Evolutionary conservation across 2,888 invertebrate species (phyloP).

Genomic region (Dolomedes plantarius): DNA sequence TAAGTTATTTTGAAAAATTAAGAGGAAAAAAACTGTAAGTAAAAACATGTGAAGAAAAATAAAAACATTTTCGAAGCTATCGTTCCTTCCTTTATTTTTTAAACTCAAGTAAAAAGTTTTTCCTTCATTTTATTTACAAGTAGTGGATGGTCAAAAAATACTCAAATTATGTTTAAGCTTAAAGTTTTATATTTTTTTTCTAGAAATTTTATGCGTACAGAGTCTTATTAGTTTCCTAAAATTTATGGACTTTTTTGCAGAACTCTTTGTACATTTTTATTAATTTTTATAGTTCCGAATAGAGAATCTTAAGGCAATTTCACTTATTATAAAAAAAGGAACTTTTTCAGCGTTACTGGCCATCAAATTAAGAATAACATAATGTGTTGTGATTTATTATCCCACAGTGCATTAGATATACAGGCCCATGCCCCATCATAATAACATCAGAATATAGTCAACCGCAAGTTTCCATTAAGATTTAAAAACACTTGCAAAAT

Average conservation of each 20-base stretch:
- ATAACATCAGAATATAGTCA: conserved; percentile 25
- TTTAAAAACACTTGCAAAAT: conserved; percentile 17
- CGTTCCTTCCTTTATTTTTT: not conserved
- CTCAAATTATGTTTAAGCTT: not conserved
- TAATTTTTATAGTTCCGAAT: conserved; percentile 12
- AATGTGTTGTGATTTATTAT: conserved; percentile 28
- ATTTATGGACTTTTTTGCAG: not conserved
- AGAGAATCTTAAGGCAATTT: conserved; percentile 1
- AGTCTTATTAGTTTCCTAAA: conserved; percentile 16
- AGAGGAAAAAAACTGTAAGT: too few relatives aligned
- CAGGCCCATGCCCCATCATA: conserved; percentile 4
- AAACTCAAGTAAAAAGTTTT: not conserved
- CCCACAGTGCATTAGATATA: conserved; percentile 4
- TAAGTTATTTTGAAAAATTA: too few relatives aligned
- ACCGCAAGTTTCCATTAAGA: conserved; percentile 29
- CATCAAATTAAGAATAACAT: conserved; percentile 15
- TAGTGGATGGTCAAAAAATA: not conserved
- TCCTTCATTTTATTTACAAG: not conserved
- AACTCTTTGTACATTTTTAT: conserved; percentile 3
- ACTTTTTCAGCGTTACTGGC: not conserved
- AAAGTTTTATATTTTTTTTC: not conserved
- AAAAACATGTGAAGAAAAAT: too few relatives aligned
- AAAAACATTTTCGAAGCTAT: not conserved
- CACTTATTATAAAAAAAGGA: conserved; percentile 1
- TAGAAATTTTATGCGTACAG: not conserved